These are phyloP conservation scores for Tauraco erythrolophus DNA, from an alignment of 2,113 vertebrate species.

Conservation along the genomic window DNA sequence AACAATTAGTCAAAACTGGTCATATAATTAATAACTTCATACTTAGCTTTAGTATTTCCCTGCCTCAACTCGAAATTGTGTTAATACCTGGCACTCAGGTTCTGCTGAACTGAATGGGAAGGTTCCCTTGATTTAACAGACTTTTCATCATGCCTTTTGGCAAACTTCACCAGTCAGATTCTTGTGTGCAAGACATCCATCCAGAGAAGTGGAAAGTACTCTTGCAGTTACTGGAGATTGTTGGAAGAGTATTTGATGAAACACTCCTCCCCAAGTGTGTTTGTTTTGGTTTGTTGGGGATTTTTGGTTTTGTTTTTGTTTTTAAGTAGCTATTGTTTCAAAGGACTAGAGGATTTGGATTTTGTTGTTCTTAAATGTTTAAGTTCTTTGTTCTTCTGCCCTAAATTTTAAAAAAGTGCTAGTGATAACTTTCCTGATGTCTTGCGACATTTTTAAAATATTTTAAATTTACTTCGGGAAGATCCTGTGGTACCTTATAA, in stretches of 20 bases:
- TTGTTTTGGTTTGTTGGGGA: background rate
- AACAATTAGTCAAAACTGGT: background rate
- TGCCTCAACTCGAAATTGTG: background rate
- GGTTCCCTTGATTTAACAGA: background rate
- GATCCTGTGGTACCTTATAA: conserved; percentile 24
- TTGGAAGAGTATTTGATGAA: background rate
- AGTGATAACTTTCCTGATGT: background rate
- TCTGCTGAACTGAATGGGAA: background rate
- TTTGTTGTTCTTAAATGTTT: background rate
- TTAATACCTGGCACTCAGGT: background rate
- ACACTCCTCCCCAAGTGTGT: background rate
- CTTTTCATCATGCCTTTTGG: background rate
- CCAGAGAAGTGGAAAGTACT: background rate
- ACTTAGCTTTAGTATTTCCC: background rate
- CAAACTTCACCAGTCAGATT: background rate
- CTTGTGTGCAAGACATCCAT: background rate
- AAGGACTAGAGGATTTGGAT: background rate
- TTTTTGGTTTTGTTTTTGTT: background rate
- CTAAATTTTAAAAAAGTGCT: background rate
- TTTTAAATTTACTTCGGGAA: conserved; percentile 7
- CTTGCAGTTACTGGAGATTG: background rate
- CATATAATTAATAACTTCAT: background rate
- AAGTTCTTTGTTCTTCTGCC: background rate
- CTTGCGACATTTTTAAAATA: background rate
- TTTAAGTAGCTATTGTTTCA: background rate